Percentiles rank a stretch among this genome's conserved stretches.
These are phyloP conservation scores for Cynopterus brachyotis DNA, from an alignment of 2,113 vertebrate genomes.

Conservation along the genomic window DNA sequence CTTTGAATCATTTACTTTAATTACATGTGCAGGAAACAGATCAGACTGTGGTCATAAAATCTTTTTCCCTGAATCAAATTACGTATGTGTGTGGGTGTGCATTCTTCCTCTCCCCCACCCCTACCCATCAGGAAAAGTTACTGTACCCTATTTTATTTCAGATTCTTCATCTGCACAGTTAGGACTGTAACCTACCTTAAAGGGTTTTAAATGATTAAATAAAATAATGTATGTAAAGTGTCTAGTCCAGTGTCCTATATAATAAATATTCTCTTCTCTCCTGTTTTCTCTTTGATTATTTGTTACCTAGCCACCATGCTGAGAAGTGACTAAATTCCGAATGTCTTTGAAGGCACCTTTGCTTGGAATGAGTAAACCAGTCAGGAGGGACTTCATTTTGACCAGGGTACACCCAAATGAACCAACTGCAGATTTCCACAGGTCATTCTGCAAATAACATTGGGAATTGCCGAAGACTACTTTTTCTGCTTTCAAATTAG, in stretches of 20 bases:
- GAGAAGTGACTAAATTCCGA: not conserved
- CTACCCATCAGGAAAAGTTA: not conserved
- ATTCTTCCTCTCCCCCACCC: not conserved
- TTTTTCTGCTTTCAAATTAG: constrained; percentile 37
- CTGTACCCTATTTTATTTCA: not conserved
- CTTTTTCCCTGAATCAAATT: not conserved
- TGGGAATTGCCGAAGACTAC: not conserved
- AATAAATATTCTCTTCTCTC: not conserved
- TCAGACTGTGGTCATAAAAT: not conserved
- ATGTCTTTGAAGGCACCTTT: not conserved
- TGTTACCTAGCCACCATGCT: not conserved
- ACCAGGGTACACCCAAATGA: not conserved
- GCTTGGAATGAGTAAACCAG: not conserved
- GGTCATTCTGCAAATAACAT: not conserved
- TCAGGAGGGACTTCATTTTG: not conserved
- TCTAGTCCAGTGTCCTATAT: not conserved
- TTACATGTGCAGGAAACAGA: not conserved
- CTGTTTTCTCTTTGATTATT: not conserved
- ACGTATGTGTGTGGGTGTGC: not conserved
- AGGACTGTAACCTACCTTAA: not conserved
- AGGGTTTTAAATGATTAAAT: not conserved
- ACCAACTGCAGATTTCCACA: not conserved
- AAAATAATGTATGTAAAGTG: not conserved
- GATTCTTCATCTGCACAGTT: not conserved
- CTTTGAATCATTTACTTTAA: constrained; percentile 21